phyloP scores from a whole-genome alignment of 2,113 vertebrate genomes.

The Xiphophorus maculatus region DNA sequence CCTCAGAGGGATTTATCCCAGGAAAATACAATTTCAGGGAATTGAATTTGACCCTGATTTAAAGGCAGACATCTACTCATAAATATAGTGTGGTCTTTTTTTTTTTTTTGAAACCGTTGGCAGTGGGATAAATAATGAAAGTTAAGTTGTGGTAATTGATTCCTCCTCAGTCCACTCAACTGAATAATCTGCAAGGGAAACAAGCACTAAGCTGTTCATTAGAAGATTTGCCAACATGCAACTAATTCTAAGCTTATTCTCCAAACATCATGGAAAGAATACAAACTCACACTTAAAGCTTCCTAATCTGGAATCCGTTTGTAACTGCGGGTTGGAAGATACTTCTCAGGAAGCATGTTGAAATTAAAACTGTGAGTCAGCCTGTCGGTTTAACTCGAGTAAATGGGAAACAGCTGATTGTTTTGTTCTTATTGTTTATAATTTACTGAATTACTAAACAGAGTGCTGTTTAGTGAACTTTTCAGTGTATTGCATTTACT shows the following conservation, averaged over 20 bases:
- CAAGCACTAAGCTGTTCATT: slow-evolving; percentile 70
- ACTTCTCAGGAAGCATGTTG: slow-evolving; percentile 10
- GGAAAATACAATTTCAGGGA: slow-evolving; percentile 48
- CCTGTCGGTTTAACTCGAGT: not conserved
- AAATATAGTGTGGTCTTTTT: slow-evolving; percentile 30
- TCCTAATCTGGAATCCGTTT: slow-evolving; percentile 38
- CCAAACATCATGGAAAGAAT: slow-evolving; percentile 51
- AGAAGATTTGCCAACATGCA: slow-evolving; percentile 72
- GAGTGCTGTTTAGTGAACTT: too few relatives aligned
- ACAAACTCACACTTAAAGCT: slow-evolving; percentile 38
- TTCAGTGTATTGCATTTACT: not conserved
- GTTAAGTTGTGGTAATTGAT: slow-evolving; percentile 74
- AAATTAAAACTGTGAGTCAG: not conserved
- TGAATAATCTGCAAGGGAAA: slow-evolving; percentile 75
- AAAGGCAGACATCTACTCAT: slow-evolving; percentile 31
- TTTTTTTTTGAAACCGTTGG: not conserved
- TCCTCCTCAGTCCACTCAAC: slow-evolving; percentile 76
- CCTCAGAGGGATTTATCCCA: slow-evolving; percentile 43
- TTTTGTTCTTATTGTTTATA: not conserved
- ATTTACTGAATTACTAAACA: not conserved
- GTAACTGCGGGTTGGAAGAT: slow-evolving; percentile 21
- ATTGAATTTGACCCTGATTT: slow-evolving; percentile 63
- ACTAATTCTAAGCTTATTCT: slow-evolving; percentile 67
- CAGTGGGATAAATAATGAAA: slow-evolving; percentile 62
- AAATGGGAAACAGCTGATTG: not conserved